Evolutionary conservation across 2,797 vertebrate species (phyloP).

Genomic region (Lateolabrax maculatus): DNA sequence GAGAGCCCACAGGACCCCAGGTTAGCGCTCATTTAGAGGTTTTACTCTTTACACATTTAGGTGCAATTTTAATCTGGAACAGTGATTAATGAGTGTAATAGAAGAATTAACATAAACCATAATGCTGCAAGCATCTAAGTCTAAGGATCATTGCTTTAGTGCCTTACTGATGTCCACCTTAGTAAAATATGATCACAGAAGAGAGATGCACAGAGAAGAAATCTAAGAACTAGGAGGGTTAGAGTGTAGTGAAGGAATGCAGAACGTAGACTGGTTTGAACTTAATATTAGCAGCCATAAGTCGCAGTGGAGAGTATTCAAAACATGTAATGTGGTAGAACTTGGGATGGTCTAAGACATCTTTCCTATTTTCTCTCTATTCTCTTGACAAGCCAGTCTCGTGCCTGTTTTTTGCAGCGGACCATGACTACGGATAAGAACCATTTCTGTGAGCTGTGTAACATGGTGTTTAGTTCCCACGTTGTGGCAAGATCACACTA

Average conservation of each 20-base stretch:
- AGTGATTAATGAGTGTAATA: background rate
- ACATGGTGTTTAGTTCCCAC: conserved; percentile 87
- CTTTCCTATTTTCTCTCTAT: background rate
- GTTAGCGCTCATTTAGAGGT: conserved; percentile 62
- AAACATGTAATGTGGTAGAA: background rate
- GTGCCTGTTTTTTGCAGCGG: conserved; percentile 66
- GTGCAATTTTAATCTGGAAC: background rate
- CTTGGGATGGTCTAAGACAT: background rate
- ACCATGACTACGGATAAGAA: conserved; percentile 76
- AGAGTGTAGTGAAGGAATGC: background rate
- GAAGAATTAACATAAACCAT: background rate
- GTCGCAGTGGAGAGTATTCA: background rate
- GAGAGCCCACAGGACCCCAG: conserved; percentile 65
- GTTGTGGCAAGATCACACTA: conserved; percentile 88
- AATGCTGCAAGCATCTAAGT: background rate
- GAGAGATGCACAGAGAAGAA: background rate
- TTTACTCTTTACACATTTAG: background rate
- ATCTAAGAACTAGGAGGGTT: background rate
- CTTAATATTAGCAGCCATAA: background rate
- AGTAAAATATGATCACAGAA: background rate
- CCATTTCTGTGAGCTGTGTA: conserved; percentile 88
- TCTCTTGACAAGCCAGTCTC: background rate
- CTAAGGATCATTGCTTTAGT: background rate
- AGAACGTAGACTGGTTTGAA: conserved; percentile 1
- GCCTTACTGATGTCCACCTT: background rate